Conservation (phyloP, 2,113 vertebrate genomes). For the Ammodramus savannarum region DNA sequence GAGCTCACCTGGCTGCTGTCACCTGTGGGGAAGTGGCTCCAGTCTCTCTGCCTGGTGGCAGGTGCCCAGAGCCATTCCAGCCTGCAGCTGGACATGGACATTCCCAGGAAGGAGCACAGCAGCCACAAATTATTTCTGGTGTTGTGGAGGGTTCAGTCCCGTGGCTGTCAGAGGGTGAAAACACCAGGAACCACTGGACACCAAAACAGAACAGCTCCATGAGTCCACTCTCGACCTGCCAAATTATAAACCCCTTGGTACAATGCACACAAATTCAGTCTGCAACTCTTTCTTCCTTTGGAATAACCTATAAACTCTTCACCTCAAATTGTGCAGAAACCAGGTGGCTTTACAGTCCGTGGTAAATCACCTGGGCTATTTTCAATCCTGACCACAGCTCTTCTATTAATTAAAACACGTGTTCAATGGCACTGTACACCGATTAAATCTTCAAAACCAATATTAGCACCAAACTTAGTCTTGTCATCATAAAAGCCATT, state of each 20-base stretch:
- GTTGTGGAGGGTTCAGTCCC: neutral
- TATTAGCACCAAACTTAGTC: conserved; percentile 52
- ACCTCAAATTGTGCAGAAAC: conserved; percentile 33
- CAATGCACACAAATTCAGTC: conserved; percentile 30
- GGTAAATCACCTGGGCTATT: conserved; percentile 15
- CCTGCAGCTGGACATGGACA: neutral
- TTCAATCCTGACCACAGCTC: neutral
- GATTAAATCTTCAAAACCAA: conserved; percentile 33
- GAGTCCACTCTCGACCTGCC: conserved; percentile 33
- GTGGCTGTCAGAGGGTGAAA: neutral
- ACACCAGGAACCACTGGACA: neutral
- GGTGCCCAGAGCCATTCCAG: neutral
- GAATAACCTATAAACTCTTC: conserved; percentile 45
- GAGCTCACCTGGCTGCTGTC: neutral
- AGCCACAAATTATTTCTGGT: neutral
- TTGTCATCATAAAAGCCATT: conserved; percentile 61
- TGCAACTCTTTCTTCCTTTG: conserved; percentile 41
- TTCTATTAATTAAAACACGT: conserved; percentile 42
- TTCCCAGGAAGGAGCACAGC: neutral
- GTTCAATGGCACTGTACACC: neutral
- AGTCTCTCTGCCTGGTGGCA: neutral
- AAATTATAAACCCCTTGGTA: conserved; percentile 46
- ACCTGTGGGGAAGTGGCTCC: neutral
- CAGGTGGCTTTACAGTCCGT: neutral
- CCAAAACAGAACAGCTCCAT: conserved; percentile 14